These are phyloP conservation scores for Lacerta bilineata DNA, from an alignment of 2,797 vertebrate genomes.

Conservation along the genomic window DNA sequence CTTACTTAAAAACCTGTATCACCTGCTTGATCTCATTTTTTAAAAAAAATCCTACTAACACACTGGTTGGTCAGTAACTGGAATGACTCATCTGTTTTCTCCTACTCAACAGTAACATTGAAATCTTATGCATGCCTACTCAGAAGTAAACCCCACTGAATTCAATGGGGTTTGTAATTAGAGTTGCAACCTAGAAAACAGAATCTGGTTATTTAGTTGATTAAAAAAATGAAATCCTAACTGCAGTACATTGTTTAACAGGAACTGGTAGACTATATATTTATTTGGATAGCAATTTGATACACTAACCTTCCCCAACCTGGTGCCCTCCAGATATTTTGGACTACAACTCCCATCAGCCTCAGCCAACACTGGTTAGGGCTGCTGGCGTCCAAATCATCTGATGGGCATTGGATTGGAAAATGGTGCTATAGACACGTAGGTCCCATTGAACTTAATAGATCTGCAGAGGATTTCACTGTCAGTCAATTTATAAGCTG, in stretches of 20 bases:
- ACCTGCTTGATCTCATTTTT: neutral
- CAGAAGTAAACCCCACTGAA: neutral
- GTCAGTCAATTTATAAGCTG: neutral
- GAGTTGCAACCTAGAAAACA: neutral
- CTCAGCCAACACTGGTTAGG: too few relatives aligned
- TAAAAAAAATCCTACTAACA: neutral
- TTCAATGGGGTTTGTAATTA: neutral
- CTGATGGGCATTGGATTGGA: neutral
- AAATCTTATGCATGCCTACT: neutral
- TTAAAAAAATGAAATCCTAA: too few relatives aligned
- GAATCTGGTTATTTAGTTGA: neutral
- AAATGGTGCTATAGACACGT: neutral
- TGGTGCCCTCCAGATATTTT: too few relatives aligned
- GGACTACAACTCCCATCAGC: too few relatives aligned
- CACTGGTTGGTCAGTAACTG: neutral
- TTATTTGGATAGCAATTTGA: neutral
- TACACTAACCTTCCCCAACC: neutral
- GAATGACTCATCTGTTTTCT: neutral
- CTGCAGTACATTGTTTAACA: neutral
- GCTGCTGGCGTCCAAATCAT: neutral
- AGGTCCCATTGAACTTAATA: neutral
- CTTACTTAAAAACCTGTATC: neutral
- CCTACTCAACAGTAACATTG: neutral
- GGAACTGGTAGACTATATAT: neutral
- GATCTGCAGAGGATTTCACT: neutral